These are phyloP conservation scores for Nesoenas mayeri DNA, from an alignment of 2,113 vertebrate species.

Conservation along the genomic window DNA sequence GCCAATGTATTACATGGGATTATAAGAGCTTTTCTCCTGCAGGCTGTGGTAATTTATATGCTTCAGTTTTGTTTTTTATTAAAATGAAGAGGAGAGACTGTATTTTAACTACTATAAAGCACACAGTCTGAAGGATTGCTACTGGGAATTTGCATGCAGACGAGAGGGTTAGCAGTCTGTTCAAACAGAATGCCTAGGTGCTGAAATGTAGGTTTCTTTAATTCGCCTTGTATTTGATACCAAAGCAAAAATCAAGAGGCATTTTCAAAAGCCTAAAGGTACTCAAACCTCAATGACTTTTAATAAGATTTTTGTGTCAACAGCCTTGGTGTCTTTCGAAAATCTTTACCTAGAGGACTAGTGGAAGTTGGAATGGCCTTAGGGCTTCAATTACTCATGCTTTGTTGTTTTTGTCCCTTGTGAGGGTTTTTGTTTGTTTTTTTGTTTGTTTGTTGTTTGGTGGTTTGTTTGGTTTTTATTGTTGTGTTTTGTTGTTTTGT, in stretches of 20 bases:
- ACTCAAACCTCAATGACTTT: background rate
- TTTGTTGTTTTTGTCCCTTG: background rate
- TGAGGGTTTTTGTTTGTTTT: background rate
- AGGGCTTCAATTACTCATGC: background rate
- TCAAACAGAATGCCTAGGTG: background rate
- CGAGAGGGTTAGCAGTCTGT: background rate
- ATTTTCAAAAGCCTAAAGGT: background rate
- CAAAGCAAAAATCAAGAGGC: background rate
- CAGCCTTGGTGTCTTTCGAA: background rate
- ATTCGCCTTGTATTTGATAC: background rate
- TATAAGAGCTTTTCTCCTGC: background rate
- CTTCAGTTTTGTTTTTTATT: conserved; percentile 46
- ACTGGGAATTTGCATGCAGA: background rate
- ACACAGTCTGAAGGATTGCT: background rate
- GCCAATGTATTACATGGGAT: background rate
- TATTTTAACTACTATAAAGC: conserved; percentile 1
- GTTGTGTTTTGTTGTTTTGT: too few relatives aligned
- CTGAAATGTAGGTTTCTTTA: background rate
- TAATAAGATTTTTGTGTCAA: background rate
- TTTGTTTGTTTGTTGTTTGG: too few relatives aligned
- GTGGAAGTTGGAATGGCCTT: background rate
- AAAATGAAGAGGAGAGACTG: background rate
- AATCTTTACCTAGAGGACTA: background rate
- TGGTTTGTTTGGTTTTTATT: background rate
- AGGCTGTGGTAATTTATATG: background rate